phyloP scores from a whole-genome alignment of 2,888 invertebrate genomes.

The Lycophotia porphyrea region DNA sequence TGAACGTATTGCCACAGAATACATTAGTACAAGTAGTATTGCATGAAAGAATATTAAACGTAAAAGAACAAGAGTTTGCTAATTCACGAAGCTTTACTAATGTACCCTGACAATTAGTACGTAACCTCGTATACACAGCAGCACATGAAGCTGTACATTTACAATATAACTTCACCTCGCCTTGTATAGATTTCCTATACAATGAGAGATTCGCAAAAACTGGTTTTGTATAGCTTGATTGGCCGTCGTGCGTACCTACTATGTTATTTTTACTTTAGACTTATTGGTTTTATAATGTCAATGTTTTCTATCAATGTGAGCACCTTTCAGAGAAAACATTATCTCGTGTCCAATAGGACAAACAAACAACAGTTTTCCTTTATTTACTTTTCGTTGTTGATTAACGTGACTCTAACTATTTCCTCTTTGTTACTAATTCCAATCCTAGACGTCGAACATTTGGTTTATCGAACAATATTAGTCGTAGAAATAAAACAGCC shows the following conservation, averaged over 20 bases:
- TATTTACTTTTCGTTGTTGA: slow-evolving; percentile 21
- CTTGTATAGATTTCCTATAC: too few species aligned
- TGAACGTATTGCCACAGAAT: too few species aligned
- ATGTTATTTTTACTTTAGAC: not conserved
- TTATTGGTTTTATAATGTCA: not conserved
- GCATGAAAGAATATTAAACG: not conserved
- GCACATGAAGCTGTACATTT: too few species aligned
- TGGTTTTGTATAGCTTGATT: too few species aligned
- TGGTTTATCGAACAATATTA: not conserved
- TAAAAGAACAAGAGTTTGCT: not conserved
- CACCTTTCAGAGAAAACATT: not conserved
- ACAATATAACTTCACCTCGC: too few species aligned
- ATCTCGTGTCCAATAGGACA: not conserved
- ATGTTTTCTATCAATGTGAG: not conserved
- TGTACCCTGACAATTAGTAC: too few species aligned
- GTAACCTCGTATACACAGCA: too few species aligned
- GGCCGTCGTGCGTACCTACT: too few species aligned
- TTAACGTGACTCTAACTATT: slow-evolving; percentile 1
- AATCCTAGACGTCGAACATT: not conserved
- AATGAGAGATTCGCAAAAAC: too few species aligned
- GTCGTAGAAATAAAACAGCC: slow-evolving; percentile 1
- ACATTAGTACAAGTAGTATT: too few species aligned
- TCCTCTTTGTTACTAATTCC: not conserved
- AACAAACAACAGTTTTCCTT: slow-evolving; percentile 5
- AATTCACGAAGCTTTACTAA: not conserved